Evolutionary conservation across 2,888 invertebrate genomes (phyloP).

Genomic region (Scelioninae gen. 1): DNA sequence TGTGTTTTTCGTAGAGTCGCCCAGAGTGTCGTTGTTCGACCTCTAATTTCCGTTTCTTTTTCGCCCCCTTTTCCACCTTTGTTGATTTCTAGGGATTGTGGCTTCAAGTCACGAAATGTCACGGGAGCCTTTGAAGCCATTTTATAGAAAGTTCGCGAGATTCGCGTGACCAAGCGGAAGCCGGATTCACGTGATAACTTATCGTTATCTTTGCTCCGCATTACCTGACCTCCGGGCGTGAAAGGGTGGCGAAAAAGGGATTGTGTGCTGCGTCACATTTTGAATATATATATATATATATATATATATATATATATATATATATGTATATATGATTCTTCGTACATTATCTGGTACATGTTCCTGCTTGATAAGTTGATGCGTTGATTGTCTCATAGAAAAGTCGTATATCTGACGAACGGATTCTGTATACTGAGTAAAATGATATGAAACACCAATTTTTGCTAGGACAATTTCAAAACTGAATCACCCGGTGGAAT

Average conservation of each 20-base stretch:
- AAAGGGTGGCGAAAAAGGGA: slow-evolving; percentile 40
- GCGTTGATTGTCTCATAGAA: too few relatives aligned
- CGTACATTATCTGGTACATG: slow-evolving; percentile 11
- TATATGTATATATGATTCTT: background rate
- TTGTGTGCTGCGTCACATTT: background rate
- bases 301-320: too few relatives aligned
- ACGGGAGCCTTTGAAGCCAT: slow-evolving; percentile 59
- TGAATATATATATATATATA: too few relatives aligned
- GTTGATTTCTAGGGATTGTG: slow-evolving; percentile 54
- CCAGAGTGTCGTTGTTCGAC: slow-evolving; percentile 50
- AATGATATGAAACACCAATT: slow-evolving; percentile 32
- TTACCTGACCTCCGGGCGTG: slow-evolving; percentile 20
- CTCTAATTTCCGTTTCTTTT: slow-evolving; percentile 57
- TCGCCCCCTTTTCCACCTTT: slow-evolving; percentile 34
- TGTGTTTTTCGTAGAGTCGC: slow-evolving; percentile 35
- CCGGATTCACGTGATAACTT: slow-evolving; percentile 28
- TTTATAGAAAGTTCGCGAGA: slow-evolving; percentile 27
- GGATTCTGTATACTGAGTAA: slow-evolving; percentile 6
- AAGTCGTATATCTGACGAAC: background rate
- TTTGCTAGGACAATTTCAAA: slow-evolving; percentile 24
- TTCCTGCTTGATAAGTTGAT: background rate
- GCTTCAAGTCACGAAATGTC: slow-evolving; percentile 77
- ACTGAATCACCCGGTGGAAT: slow-evolving; percentile 32
- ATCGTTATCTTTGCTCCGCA: slow-evolving; percentile 18
- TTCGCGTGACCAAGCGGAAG: slow-evolving; percentile 71